Evolutionary conservation across 1,140 invertebrate genomes (phyloP).

Genomic region (Zaprionus tsacasi): DNA sequence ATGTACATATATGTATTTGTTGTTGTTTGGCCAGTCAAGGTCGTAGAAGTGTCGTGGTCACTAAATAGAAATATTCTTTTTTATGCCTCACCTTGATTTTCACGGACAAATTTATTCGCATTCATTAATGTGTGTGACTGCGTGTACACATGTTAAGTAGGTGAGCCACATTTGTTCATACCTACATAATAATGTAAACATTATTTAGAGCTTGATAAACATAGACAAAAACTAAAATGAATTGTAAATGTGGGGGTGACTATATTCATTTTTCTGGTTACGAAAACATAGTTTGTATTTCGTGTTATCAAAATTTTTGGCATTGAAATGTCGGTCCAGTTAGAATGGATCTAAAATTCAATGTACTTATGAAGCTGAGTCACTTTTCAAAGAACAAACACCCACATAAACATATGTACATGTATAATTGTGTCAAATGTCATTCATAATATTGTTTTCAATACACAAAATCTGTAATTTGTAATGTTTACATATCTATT

Average conservation of each 20-base stretch:
- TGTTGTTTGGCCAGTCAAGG: conserved; percentile 67
- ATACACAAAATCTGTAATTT: not conserved
- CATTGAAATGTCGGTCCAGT: not conserved
- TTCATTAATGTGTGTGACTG: conserved; percentile 6
- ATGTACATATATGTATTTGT: conserved; percentile 35
- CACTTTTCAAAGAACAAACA: not conserved
- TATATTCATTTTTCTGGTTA: not conserved
- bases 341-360: not conserved
- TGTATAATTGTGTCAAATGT: not conserved
- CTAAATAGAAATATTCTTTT: conserved; percentile 57
- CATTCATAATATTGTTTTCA: not conserved
- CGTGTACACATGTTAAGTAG: conserved; percentile 5
- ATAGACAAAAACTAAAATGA: not conserved
- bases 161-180: not conserved
- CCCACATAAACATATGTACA: not conserved
- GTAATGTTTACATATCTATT: not conserved
- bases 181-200: conserved; percentile 23
- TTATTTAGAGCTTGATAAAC: conserved; percentile 13
- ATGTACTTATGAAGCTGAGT: not conserved
- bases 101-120: conserved; percentile 44
- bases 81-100: conserved; percentile 75
- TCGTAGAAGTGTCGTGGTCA: conserved; percentile 48
- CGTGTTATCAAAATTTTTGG: not conserved
- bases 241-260: not conserved
- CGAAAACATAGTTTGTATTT: not conserved